phyloP scores from a whole-genome alignment of 2,888 invertebrate species.

The Chelonus formosanus region DNA sequence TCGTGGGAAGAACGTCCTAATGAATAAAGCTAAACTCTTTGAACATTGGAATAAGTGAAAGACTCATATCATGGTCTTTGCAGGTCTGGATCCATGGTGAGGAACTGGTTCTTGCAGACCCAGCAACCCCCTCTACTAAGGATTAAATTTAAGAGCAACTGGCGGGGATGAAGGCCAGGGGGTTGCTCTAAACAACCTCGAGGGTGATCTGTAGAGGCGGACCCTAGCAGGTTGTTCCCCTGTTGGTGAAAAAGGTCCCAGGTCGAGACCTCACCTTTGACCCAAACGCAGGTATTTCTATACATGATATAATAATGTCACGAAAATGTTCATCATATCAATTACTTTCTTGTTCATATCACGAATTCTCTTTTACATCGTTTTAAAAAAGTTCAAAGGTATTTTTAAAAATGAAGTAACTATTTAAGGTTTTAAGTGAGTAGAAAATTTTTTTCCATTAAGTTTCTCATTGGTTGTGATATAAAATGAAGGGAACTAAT shows the following conservation, averaged over 20 bases:
- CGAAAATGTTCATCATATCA: too few relatives aligned
- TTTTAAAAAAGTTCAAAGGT: too few relatives aligned
- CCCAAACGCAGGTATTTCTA: constrained; percentile 50
- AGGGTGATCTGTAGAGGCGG: constrained; percentile 35
- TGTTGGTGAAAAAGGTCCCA: constrained; percentile 41
- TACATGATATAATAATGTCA: not conserved
- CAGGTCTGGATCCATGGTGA: constrained; percentile 47
- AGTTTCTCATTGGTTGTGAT: too few relatives aligned
- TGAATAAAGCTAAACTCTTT: constrained; percentile 54
- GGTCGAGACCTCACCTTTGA: constrained; percentile 56
- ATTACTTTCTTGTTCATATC: too few relatives aligned
- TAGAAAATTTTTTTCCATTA: too few relatives aligned
- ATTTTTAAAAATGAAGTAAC: too few relatives aligned
- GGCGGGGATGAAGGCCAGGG: constrained; percentile 34
- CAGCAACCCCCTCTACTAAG: constrained; percentile 39
- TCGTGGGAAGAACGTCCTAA: constrained; percentile 46
- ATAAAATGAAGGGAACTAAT: too few relatives aligned
- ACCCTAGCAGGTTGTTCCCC: constrained; percentile 51
- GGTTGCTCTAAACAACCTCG: constrained; percentile 15
- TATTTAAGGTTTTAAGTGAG: too few relatives aligned
- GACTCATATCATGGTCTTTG: constrained; percentile 32
- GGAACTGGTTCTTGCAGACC: constrained; percentile 51
- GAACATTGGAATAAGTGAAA: constrained; percentile 16
- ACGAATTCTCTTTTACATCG: too few relatives aligned
- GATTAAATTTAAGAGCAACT: constrained; percentile 31